A percentile compares a stretch with the other conserved stretches of the same genome.
phyloP scores from a whole-genome alignment of 2,888 invertebrate species.

The Melieria omissa region DNA sequence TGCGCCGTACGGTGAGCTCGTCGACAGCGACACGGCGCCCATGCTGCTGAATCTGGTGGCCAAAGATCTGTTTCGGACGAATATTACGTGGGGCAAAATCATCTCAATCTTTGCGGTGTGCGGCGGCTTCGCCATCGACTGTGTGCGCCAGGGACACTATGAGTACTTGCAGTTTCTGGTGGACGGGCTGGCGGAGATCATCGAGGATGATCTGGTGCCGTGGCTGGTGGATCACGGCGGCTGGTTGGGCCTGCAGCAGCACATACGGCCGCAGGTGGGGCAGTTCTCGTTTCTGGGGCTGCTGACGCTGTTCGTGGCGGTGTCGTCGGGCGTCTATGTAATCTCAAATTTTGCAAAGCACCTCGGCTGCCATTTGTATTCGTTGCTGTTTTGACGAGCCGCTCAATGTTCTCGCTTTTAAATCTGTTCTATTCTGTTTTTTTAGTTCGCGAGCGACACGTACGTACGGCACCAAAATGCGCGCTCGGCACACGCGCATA shows the following conservation, averaged over 20 bases:
- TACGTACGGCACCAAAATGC: too few relatives aligned
- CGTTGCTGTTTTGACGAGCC: slow-evolving; percentile 58
- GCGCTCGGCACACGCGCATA: too few relatives aligned
- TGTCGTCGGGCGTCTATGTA: slow-evolving; percentile 63
- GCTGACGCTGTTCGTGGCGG: slow-evolving; percentile 62
- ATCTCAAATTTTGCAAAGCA: slow-evolving; percentile 61
- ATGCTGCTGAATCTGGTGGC: slow-evolving; percentile 75
- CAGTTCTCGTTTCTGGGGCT: slow-evolving; percentile 63
- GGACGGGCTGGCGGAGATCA: slow-evolving; percentile 80
- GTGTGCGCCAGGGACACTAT: slow-evolving; percentile 79
- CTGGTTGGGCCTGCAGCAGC: slow-evolving; percentile 71
- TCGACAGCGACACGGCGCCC: slow-evolving; percentile 68
- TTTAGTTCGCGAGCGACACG: too few relatives aligned
- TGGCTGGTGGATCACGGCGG: slow-evolving; percentile 89
- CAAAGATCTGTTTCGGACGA: slow-evolving; percentile 72
- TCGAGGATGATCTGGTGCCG: slow-evolving; percentile 73
- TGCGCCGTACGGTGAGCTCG: slow-evolving; percentile 71
- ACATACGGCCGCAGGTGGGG: slow-evolving; percentile 59
- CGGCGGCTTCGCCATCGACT: slow-evolving; percentile 85
- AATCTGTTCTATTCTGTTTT: too few relatives aligned
- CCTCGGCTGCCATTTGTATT: slow-evolving; percentile 64
- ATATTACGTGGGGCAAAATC: slow-evolving; percentile 82
- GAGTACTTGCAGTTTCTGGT: slow-evolving; percentile 82
- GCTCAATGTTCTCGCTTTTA: too few relatives aligned
- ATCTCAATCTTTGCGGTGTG: slow-evolving; percentile 85